Evolutionary conservation across 1,140 invertebrate species (phyloP), one percentile per base, ranked within the genome.

Genomic region (Trachymyrmex cornetzi): DNA sequence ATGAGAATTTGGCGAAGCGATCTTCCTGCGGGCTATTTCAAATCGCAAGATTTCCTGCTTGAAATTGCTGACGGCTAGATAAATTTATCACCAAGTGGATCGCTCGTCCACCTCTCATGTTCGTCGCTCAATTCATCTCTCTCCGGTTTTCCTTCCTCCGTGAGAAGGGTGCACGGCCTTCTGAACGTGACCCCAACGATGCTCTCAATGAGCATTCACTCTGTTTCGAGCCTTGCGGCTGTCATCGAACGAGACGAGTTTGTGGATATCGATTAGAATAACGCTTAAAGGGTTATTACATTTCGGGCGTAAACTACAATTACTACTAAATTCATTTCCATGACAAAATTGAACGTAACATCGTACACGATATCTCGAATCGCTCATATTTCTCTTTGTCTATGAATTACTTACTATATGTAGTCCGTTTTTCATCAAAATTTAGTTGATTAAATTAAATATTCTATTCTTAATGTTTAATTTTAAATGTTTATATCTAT

Each of bases 11-110:
- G 24, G 19, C 69, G 48, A 24, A 34, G n/a, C 30, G 3, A 75
- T 61, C 80, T 84, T 75, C 14, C 69, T 24, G 69, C 57, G 38
- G 38, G 55, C 14, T 74, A 82, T 84, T 69, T 84, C 24, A 50
- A 75, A 50, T 74, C 27, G 57, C 80, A 44, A 84, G 80, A 61
- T 84, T 61, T 74, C 53, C 80, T 44, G 24, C 19, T 48, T 14
- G 57, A 84, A 84, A 84, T 84, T 84, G 80, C 80, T 84, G 80
- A 75, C 69, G 55, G 55, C 38, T 61, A 75, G 69, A 84, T 84
- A 84, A 84, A 74, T 84, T 84, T 75, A 84, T 84, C 69, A 27
- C 55, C 11, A 7, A 82, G 67, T 48, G 69, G 14, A 84, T 84
- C 77, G 38, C 9, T 6, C 38, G 27, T 44, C 53, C 38, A 34